phyloP scores from a whole-genome alignment of 2,797 vertebrate genomes.

The Sarcophilus harrisii region DNA sequence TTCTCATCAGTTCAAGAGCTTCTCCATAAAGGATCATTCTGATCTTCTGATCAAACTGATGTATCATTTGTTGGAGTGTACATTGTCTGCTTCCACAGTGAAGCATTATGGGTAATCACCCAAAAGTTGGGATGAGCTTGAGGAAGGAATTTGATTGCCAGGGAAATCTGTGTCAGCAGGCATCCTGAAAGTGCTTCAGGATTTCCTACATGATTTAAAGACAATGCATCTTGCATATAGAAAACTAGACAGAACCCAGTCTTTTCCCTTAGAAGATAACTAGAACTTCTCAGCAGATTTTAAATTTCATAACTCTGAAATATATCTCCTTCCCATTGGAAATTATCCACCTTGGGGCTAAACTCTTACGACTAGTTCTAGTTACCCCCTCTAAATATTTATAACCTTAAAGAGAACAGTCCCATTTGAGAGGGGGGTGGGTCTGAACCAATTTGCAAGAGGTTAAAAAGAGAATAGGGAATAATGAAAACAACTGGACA shows the following conservation, averaged over 20 bases:
- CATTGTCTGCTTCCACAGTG: constrained; percentile 96
- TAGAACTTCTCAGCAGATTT: background rate
- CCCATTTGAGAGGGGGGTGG: background rate
- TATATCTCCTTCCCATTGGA: background rate
- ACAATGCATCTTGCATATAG: background rate
- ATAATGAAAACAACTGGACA: background rate
- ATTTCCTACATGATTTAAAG: background rate
- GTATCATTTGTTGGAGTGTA: constrained; percentile 95
- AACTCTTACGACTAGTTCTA: background rate
- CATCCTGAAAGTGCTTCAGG: background rate
- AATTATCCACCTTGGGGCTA: background rate
- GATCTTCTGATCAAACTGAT: constrained; percentile 86
- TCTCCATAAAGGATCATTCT: constrained; percentile 94
- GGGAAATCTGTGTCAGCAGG: background rate
- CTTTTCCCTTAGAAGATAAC: background rate
- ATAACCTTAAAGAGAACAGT: background rate
- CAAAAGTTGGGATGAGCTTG: constrained; percentile 81
- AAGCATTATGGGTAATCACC: constrained; percentile 97
- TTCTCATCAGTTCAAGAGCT: constrained; percentile 95
- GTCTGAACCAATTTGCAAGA: background rate
- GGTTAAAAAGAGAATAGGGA: background rate
- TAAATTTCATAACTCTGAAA: background rate
- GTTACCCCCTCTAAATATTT: background rate
- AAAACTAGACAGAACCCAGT: background rate
- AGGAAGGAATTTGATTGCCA: background rate